Percentiles rank a stretch among this genome's conserved stretches.
These are phyloP conservation scores for Desmodus rotundus DNA, from an alignment of 2,113 vertebrate species.

Conservation along the genomic window DNA sequence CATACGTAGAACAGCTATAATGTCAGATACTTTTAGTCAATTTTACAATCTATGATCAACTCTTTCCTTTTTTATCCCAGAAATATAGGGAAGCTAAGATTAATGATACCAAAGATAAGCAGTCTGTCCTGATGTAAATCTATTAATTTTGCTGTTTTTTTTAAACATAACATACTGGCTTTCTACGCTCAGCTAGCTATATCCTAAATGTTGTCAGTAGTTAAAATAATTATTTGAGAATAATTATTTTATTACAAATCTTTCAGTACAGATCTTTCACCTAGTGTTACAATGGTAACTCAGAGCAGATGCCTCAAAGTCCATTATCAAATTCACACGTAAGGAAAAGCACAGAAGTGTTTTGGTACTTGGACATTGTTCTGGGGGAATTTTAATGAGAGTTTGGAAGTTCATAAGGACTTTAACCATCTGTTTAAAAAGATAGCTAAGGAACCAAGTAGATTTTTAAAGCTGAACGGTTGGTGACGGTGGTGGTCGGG, in stretches of 20 bases:
- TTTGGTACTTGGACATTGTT: background rate
- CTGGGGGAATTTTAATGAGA: background rate
- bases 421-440: background rate
- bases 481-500: background rate
- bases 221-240: slow-evolving; percentile 11
- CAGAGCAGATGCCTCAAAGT: background rate
- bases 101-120: background rate
- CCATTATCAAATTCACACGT: background rate
- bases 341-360: background rate
- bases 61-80: background rate
- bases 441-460: background rate
- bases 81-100: background rate
- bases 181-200: background rate
- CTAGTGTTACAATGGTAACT: background rate
- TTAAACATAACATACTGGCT: background rate
- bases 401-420: background rate
- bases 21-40: background rate
- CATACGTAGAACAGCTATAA: background rate
- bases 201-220: background rate
- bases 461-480: background rate
- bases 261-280: background rate
- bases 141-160: background rate
- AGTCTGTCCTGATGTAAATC: background rate
- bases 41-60: background rate
- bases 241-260: background rate